Conservation (phyloP, 2,797 vertebrate genomes). For the Mus caroli region DNA sequence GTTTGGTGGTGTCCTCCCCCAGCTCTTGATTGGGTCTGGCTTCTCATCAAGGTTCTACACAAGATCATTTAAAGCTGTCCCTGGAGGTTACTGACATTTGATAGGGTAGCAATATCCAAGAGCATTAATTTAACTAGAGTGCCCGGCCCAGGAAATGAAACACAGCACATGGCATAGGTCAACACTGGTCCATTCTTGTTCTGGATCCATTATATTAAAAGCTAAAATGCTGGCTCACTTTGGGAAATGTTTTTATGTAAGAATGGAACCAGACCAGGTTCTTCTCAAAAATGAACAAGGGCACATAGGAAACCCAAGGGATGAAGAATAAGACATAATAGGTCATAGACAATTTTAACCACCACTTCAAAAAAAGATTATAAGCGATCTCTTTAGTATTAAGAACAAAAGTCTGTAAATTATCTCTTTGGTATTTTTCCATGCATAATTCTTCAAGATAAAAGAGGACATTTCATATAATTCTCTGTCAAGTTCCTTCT, state of each 20-base stretch:
- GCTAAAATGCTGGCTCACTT: not conserved
- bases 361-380: not conserved
- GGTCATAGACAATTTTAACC: not conserved
- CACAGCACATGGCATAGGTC: not conserved
- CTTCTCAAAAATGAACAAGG: conserved; percentile 21
- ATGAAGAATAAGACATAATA: conserved; percentile 41
- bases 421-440: conserved; percentile 47
- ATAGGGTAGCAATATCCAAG: not conserved
- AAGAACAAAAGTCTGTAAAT: conserved; percentile 35
- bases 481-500: conserved; percentile 15
- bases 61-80: not conserved
- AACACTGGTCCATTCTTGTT: not conserved
- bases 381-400: conserved; percentile 25
- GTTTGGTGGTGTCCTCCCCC: not conserved
- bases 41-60: not conserved
- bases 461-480: conserved; percentile 65
- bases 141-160: not conserved
- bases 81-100: not conserved
- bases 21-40: not conserved
- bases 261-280: conserved; percentile 1
- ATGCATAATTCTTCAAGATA: conserved; percentile 50
- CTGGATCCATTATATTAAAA: conserved; percentile 52
- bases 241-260: conserved; percentile 45
- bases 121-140: not conserved
- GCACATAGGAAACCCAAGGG: not conserved